Base-by-base conservation (phyloP, 2,888 invertebrate genomes). In the Dryadula phaetusa region DNA sequence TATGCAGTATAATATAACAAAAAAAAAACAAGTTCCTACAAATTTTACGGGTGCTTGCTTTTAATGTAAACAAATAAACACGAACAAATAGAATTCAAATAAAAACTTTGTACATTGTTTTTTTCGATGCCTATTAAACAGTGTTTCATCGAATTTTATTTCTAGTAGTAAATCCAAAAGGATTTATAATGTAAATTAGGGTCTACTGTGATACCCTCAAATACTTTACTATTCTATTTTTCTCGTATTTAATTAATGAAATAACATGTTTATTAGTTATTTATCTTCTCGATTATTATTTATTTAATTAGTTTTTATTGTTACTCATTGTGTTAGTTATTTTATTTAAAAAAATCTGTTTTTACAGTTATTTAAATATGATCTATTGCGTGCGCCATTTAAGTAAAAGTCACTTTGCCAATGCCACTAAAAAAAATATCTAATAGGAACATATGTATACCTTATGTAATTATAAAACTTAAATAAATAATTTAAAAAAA, bases 181-280 rank as follows among this genome's bases (percentile, higher is more conserved):
- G 46, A 46, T 46, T 46, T 20, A 46, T 20, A 22, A 46, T 46
- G 46, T 12, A 22, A 22, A 46, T 46, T 22, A 46, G 46, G 20
- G 20, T 20, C 10, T 10, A 8, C 10, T 46, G 44, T 46, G 44
- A 20, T 20, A 20, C 10, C 20, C 18, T 46, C 12, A 32, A 32
- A 32, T 32, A 10, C 37, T 10, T 37, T 37, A 2, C 12, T 37
- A n/a, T 12, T 37, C 12, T 1, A 3, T 10, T 37, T 37, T 12
- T 3, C 37, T 12, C n/a, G n/a, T n/a, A n/a, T n/a, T n/a, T n/a
- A n/a, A n/a, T n/a, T 37, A 12, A 37, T 12, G 7, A 2, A 0
- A 14, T 47, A 47, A 22, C 22, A 25, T 25, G 25, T 47, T 47
- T 47, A 47, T 47, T 25, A 22, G 12, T 47, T 16, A 14, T 6